phyloP scores from a whole-genome alignment of 2,113 vertebrate genomes.

The Gobio gobio region DNA sequence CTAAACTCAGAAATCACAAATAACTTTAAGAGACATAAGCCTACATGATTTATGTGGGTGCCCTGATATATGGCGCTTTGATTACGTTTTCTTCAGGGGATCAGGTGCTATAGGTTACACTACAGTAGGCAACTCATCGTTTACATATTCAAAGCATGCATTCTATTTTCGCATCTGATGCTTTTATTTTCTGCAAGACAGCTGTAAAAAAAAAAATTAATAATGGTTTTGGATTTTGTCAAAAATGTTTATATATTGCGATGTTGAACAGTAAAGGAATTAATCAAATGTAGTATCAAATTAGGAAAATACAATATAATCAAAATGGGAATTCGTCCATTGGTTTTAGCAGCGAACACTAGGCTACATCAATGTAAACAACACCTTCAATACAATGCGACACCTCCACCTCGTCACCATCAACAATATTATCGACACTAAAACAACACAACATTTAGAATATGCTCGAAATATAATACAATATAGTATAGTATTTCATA shows the following conservation, averaged over 20 bases:
- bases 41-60: not conserved
- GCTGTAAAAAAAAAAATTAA: not conserved
- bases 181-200: not conserved
- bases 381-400: conserved; percentile 45
- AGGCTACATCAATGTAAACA: conserved; percentile 42
- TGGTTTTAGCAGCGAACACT: not conserved
- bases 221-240: not conserved
- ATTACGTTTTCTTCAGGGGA: not conserved
- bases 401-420: conserved; percentile 3
- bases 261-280: not conserved
- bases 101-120: not conserved
- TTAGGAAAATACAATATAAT: too few species aligned
- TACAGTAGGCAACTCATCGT: not conserved
- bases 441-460: not conserved
- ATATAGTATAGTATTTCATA: not conserved
- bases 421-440: conserved; percentile 13
- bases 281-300: not conserved
- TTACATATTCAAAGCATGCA: conserved; percentile 7
- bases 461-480: not conserved
- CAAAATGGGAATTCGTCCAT: not conserved
- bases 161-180: not conserved
- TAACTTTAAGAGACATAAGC: not conserved
- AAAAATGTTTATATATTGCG: not conserved
- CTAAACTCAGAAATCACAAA: not conserved
- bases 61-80: not conserved